A percentile compares a stretch with the other conserved stretches of the same genome.
These are phyloP conservation scores for Streptopelia turtur DNA, from an alignment of 2,797 vertebrate genomes.

Conservation along the genomic window DNA sequence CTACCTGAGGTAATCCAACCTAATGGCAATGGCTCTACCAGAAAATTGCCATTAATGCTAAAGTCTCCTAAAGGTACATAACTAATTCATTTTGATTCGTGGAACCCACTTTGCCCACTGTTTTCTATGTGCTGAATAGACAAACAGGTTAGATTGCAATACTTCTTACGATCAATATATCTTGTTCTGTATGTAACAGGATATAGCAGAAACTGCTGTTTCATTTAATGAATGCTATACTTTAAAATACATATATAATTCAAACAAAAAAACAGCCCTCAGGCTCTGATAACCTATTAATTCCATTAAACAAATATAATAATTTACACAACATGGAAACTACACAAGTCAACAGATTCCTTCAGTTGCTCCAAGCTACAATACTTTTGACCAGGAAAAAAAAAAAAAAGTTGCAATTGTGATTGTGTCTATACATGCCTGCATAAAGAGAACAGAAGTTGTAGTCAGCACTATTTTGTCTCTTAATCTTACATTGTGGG, in stretches of 20 bases:
- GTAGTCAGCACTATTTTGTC: background rate
- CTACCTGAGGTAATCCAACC: background rate
- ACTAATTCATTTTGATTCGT: background rate
- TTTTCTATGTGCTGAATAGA: background rate
- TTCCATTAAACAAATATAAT: background rate
- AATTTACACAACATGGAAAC: background rate
- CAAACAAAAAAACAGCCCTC: background rate
- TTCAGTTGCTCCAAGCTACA: background rate
- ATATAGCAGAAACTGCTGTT: background rate
- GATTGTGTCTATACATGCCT: background rate
- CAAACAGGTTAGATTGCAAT: background rate
- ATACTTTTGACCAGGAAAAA: background rate
- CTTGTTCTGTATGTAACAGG: background rate
- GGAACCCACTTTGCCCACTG: background rate
- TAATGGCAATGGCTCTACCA: background rate
- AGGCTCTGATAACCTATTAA: background rate
- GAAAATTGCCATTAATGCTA: background rate
- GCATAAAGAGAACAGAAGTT: background rate
- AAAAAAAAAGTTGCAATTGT: background rate
- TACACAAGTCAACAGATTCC: background rate
- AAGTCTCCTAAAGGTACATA: background rate
- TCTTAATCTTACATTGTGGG: background rate
- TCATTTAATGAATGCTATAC: background rate
- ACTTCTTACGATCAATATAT: background rate
- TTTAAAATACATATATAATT: background rate